Evolutionary conservation across 2,113 vertebrate genomes (phyloP).

Genomic region (Malurus cyaneus): DNA sequence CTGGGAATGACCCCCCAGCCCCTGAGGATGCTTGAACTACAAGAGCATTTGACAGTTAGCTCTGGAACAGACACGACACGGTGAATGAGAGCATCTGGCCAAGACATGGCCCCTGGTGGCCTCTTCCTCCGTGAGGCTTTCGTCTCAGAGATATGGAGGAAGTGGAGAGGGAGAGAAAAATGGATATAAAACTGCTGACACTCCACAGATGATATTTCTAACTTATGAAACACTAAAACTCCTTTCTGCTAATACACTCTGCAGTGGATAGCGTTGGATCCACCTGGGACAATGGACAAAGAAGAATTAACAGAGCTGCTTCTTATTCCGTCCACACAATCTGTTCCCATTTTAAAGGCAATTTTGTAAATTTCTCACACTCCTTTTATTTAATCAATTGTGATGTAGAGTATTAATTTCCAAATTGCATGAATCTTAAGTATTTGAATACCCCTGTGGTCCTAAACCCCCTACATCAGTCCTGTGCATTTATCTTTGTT

Average conservation of each 20-base stretch:
- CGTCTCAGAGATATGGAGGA: neutral
- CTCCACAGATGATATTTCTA: constrained; percentile 47
- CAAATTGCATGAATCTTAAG: constrained; percentile 56
- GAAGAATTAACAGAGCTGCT: constrained; percentile 49
- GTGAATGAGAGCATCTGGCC: constrained; percentile 50
- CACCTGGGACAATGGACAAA: constrained; percentile 50
- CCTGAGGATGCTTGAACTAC: neutral
- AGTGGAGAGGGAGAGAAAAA: constrained; percentile 52
- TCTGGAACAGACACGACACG: constrained; percentile 23
- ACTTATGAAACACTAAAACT: constrained; percentile 52
- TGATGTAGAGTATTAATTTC: constrained; percentile 67
- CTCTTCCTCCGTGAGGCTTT: constrained; percentile 24
- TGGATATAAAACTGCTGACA: constrained; percentile 56
- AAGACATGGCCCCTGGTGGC: constrained; percentile 44
- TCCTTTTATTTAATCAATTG: constrained; percentile 59
- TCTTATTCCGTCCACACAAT: constrained; percentile 49
- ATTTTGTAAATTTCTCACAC: constrained; percentile 49
- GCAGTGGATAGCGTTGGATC: constrained; percentile 22
- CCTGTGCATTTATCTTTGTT: constrained; percentile 72
- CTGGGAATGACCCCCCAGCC: neutral
- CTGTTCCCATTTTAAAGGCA: constrained; percentile 57
- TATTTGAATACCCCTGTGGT: constrained; percentile 45
- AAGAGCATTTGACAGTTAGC: constrained; percentile 12
- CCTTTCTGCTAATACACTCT: constrained; percentile 42
- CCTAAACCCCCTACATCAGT: constrained; percentile 33